A percentile compares a stretch with the other conserved stretches of the same genome.
Evolutionary conservation across 2,797 vertebrate genomes (phyloP).

Genomic region (Enoplosus armatus): DNA sequence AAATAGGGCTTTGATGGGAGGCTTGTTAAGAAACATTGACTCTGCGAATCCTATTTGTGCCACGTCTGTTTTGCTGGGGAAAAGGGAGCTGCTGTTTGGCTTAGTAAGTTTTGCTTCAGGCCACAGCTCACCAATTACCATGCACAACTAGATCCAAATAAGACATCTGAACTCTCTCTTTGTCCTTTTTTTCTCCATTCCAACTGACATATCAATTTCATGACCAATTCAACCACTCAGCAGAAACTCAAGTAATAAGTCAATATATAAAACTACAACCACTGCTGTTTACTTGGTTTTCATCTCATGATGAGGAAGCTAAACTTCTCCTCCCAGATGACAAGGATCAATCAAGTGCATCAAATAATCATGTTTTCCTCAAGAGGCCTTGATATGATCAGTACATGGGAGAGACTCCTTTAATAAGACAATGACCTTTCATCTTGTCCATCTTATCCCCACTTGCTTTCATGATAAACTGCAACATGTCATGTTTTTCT

Average conservation of each 20-base stretch:
- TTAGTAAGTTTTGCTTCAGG: constrained; percentile 49
- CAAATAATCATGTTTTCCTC: constrained; percentile 55
- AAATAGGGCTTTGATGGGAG: constrained; percentile 76
- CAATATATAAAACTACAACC: constrained; percentile 13
- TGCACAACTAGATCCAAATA: constrained; percentile 42
- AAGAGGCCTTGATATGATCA: constrained; percentile 60
- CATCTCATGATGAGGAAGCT: constrained; percentile 5
- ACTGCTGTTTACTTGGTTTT: neutral
- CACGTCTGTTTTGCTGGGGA: constrained; percentile 40
- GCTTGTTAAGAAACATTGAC: constrained; percentile 71
- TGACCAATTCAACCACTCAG: constrained; percentile 29
- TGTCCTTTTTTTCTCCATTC: neutral
- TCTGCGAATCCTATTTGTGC: constrained; percentile 63
- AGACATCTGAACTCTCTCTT: constrained; percentile 47
- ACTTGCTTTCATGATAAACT: constrained; percentile 21
- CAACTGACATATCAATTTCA: constrained; percentile 47
- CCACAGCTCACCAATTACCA: constrained; percentile 57
- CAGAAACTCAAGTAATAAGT: constrained; percentile 23
- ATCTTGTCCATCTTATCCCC: constrained; percentile 30
- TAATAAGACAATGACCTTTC: constrained; percentile 66
- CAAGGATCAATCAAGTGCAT: constrained; percentile 40
- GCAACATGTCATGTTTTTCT: neutral
- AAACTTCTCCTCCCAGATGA: constrained; percentile 39
- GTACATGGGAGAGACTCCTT: constrained; percentile 46
- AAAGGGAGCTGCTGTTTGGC: constrained; percentile 51